Conservation (phyloP, 2,797 vertebrate genomes). For the Arremon aurantiirostris region DNA sequence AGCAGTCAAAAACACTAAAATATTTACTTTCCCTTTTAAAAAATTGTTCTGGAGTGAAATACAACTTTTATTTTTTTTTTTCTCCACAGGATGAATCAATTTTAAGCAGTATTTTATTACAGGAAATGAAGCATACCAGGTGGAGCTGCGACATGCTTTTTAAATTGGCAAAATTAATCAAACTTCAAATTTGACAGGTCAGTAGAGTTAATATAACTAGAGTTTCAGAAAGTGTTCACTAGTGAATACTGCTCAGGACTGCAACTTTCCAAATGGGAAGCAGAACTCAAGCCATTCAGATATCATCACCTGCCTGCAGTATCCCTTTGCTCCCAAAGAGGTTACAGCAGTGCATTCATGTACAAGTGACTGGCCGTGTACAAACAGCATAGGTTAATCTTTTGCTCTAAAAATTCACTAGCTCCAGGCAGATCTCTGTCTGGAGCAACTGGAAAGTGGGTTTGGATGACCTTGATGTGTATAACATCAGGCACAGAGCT, state of each 20-base stretch:
- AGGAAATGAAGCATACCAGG: slow-evolving; percentile 5
- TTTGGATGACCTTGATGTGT: not conserved
- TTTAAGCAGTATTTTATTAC: slow-evolving; percentile 19
- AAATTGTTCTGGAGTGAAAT: not conserved
- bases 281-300: not conserved
- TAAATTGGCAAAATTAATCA: slow-evolving; percentile 29
- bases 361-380: not conserved
- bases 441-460: not conserved
- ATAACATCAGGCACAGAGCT: not conserved
- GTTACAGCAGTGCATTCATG: not conserved
- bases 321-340: not conserved
- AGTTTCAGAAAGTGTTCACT: not conserved
- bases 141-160: not conserved
- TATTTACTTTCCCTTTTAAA: not conserved
- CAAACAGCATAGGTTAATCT: slow-evolving; percentile 7
- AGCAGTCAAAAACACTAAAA: not conserved
- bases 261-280: not conserved
- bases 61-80: not conserved
- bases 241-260: not conserved
- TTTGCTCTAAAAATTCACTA: slow-evolving; percentile 25
- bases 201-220: not conserved
- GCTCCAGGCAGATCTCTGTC: slow-evolving; percentile 6
- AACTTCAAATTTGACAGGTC: not conserved
- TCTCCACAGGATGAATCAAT: not conserved
- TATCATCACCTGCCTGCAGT: not conserved